Conservation (phyloP, 2,797 vertebrate species). For the Echeneis naucrates region DNA sequence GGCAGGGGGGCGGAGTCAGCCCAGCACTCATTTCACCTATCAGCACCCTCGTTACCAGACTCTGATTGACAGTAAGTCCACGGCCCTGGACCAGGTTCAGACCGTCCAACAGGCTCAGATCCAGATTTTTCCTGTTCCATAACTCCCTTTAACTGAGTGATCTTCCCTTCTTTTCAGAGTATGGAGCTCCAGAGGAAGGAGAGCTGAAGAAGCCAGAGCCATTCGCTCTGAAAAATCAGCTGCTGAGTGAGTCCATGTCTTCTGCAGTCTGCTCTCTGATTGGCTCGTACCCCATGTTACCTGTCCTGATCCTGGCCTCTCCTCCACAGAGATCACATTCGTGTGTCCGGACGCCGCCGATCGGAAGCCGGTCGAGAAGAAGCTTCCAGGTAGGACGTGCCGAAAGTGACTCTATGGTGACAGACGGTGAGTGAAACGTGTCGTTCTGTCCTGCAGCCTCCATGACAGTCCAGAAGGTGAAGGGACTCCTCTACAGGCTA, state of each 20-base stretch:
- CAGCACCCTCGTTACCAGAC: conserved; percentile 89
- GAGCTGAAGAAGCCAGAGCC: conserved; percentile 87
- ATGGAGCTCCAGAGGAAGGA: conserved; percentile 91
- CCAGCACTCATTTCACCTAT: conserved; percentile 82
- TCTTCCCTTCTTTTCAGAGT: conserved; percentile 79
- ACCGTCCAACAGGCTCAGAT: too few species aligned
- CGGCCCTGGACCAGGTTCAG: neutral
- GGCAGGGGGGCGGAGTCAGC: conserved; percentile 85
- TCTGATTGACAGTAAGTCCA: conserved; percentile 89
- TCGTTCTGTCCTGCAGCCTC: conserved; percentile 80
- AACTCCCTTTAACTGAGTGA: too few species aligned
- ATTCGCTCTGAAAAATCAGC: conserved; percentile 89
- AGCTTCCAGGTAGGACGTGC: conserved; percentile 89
- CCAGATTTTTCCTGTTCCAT: too few species aligned
- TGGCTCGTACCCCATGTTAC: neutral
- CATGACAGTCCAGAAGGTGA: conserved; percentile 94
- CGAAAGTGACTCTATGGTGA: too few species aligned
- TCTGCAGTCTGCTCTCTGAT: conserved; percentile 34
- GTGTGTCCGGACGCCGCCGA: conserved; percentile 86
- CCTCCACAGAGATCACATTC: conserved; percentile 87
- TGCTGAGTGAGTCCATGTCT: conserved; percentile 87
- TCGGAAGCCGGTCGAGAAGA: conserved; percentile 87
- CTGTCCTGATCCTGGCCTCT: too few species aligned
- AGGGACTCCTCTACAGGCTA: conserved; percentile 90
- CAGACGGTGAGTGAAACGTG: neutral